Conservation (phyloP, 1,140 invertebrate species). For the Brachionus koreanus region DNA sequence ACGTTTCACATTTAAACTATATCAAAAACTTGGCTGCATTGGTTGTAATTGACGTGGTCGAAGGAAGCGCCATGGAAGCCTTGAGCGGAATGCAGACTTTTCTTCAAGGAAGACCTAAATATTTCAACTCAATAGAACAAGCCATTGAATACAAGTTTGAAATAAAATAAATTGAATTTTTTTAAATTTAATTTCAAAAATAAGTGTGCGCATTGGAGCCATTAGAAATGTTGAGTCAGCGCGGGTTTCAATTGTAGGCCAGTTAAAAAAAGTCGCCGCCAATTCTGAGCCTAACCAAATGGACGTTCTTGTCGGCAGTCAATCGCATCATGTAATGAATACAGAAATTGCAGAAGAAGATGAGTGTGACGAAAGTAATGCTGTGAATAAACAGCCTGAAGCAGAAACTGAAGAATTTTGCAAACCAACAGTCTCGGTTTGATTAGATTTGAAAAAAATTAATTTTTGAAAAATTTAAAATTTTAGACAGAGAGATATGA, state of each 20-base stretch:
- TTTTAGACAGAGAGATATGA: conserved; percentile 52
- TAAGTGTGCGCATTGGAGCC: conserved; percentile 83
- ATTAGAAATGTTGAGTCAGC: conserved; percentile 86
- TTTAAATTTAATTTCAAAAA: conserved; percentile 46
- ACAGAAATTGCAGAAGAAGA: conserved; percentile 56
- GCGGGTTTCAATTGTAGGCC: conserved; percentile 88
- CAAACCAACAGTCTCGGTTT: background rate
- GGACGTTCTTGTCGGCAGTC: background rate
- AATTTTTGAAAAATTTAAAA: background rate
- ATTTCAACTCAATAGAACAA: conserved; percentile 79
- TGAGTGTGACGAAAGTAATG: conserved; percentile 48
- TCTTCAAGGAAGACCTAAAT: conserved; percentile 75
- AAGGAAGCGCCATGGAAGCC: conserved; percentile 90
- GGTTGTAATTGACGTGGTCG: conserved; percentile 93
- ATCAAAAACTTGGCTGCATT: conserved; percentile 59
- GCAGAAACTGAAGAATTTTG: background rate
- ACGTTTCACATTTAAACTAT: conserved; percentile 68
- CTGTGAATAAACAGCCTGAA: background rate
- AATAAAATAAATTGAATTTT: background rate
- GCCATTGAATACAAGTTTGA: conserved; percentile 91
- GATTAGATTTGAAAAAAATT: background rate
- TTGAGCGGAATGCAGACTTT: conserved; percentile 91
- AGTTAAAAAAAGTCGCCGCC: conserved; percentile 69
- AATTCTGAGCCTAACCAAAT: background rate
- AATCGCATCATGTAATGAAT: conserved; percentile 7